These are phyloP conservation scores for Cyphomyrus plagiostoma DNA, from an alignment of 2,113 vertebrate genomes.

Conservation along the genomic window DNA sequence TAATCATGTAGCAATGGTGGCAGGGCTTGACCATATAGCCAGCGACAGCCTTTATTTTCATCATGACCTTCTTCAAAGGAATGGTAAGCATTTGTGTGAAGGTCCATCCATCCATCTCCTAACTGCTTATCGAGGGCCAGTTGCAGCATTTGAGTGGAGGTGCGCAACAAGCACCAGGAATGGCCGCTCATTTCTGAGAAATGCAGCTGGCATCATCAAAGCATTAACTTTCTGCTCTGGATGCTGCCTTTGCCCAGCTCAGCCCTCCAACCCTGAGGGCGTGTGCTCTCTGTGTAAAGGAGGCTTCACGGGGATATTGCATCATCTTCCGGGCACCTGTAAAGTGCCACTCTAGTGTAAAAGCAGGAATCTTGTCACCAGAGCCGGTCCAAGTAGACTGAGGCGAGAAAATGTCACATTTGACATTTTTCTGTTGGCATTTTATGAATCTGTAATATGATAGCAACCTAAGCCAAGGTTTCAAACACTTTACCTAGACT, in stretches of 20 bases:
- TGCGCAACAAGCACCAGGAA: background rate
- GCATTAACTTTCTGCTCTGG: slow-evolving; percentile 14
- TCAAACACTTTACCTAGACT: background rate
- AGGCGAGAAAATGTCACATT: background rate
- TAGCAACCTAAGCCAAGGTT: background rate
- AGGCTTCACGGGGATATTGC: background rate
- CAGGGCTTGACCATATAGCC: background rate
- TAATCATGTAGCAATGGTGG: slow-evolving; percentile 3
- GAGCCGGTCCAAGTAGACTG: background rate
- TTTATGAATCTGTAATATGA: background rate
- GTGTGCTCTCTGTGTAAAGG: background rate
- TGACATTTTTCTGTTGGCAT: background rate
- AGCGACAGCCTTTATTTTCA: background rate
- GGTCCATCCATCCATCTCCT: background rate
- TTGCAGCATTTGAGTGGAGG: background rate
- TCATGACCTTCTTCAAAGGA: background rate
- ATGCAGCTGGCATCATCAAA: background rate
- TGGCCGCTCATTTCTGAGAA: background rate
- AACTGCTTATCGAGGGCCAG: background rate
- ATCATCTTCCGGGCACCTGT: background rate
- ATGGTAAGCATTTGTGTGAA: background rate
- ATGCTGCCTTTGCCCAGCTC: background rate
- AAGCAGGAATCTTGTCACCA: slow-evolving; percentile 18
- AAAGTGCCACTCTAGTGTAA: slow-evolving; percentile 19
- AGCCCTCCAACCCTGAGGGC: slow-evolving; percentile 7